phyloP scores from a whole-genome alignment of 2,888 invertebrate species.

The Chrysina gloriosa region DNA sequence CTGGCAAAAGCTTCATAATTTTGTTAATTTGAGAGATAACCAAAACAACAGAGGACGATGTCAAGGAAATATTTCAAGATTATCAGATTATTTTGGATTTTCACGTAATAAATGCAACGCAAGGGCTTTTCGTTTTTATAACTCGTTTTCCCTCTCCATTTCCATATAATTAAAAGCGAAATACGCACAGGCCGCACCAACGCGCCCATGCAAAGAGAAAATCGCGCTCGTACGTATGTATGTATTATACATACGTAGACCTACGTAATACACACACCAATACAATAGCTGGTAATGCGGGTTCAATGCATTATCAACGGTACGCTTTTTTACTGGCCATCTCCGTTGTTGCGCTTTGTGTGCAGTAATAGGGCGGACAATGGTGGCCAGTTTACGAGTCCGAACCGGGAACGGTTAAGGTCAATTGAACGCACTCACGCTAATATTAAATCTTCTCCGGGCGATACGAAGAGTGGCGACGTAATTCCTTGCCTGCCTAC shows the following conservation, averaged over 20 bases:
- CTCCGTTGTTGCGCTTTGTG: conserved; percentile 37
- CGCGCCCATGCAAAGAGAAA: not conserved
- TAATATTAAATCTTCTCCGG: conserved; percentile 28
- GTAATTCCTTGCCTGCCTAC: too few species aligned
- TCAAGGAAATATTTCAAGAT: too few species aligned
- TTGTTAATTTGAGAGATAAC: too few species aligned
- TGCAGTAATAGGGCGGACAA: conserved; percentile 37
- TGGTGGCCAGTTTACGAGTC: conserved; percentile 29
- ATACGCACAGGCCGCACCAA: too few species aligned
- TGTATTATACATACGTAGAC: not conserved
- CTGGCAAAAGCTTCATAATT: too few species aligned
- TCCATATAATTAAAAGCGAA: too few species aligned
- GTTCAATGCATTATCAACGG: conserved; percentile 36
- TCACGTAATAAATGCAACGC: too few species aligned
- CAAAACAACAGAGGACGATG: too few species aligned
- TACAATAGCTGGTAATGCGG: conserved; percentile 29
- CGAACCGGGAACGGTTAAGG: conserved; percentile 34
- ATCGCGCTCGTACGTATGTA: not conserved
- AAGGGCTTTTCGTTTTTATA: too few species aligned
- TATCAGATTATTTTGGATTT: too few species aligned
- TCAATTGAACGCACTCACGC: conserved; percentile 36
- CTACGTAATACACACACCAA: not conserved
- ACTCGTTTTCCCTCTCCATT: too few species aligned
- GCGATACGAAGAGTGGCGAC: too few species aligned
- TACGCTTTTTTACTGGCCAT: conserved; percentile 27